A percentile compares a stretch with the other conserved stretches of the same genome.
These are phyloP conservation scores for Byasa hedistus DNA, from an alignment of 2,888 invertebrate species.

Conservation along the genomic window DNA sequence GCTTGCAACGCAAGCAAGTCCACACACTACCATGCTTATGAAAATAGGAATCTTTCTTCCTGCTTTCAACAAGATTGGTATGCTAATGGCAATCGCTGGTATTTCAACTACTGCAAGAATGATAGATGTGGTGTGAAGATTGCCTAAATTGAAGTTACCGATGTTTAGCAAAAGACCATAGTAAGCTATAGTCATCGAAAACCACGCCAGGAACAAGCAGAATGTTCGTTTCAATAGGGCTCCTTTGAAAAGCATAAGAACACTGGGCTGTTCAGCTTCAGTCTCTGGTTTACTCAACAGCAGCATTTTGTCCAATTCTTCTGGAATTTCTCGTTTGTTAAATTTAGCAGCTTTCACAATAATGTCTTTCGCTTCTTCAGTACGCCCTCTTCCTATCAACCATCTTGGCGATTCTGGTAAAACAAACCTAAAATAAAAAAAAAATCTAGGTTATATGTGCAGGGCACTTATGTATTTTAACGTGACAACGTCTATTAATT, in stretches of 20 bases:
- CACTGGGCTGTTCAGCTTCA: slow-evolving; percentile 73
- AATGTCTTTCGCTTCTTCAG: slow-evolving; percentile 84
- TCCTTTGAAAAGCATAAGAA: slow-evolving; percentile 84
- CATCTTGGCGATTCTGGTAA: slow-evolving; percentile 90
- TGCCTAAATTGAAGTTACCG: slow-evolving; percentile 86
- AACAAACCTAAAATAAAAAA: slow-evolving; percentile 80
- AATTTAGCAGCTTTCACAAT: slow-evolving; percentile 83
- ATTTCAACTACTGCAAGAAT: slow-evolving; percentile 88
- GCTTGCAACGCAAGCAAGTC: slow-evolving; percentile 84
- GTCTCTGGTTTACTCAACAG: slow-evolving; percentile 72
- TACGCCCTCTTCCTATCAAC: slow-evolving; percentile 85
- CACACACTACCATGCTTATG: slow-evolving; percentile 83
- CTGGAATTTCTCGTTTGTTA: slow-evolving; percentile 83
- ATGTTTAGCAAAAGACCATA: slow-evolving; percentile 87
- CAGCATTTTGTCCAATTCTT: slow-evolving; percentile 85
- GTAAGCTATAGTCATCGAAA: slow-evolving; percentile 87
- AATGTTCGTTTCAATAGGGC: slow-evolving; percentile 84
- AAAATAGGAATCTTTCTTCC: slow-evolving; percentile 87
- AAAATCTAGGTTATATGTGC: too few species aligned
- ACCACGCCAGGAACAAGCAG: slow-evolving; percentile 87
- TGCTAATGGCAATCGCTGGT: slow-evolving; percentile 87
- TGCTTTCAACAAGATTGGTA: slow-evolving; percentile 86
- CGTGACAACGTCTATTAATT: too few species aligned
- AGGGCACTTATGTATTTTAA: too few species aligned
- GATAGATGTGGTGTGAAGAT: slow-evolving; percentile 87